Evolutionary conservation across 2,797 vertebrate species (phyloP), one percentile per base, ranked within the genome.

Genomic region (Odontamblyopus rebecca): DNA sequence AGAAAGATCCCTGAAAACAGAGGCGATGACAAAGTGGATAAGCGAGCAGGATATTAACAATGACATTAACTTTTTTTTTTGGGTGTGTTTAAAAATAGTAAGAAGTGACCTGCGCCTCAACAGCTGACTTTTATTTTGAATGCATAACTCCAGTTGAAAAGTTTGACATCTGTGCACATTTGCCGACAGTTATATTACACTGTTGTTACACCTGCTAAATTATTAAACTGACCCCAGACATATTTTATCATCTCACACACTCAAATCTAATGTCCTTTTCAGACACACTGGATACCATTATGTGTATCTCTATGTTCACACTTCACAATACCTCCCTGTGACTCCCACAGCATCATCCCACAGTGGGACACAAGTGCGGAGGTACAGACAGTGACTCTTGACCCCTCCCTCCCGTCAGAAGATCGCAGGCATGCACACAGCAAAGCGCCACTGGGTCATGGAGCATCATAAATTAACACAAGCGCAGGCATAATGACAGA

Each of bases 11-110:
- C 54, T 68, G 63, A 75, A 74, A 26, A 53, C 75, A 71, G 30
- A 76, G 56, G 56, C 32, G 75, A 83, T 75, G 82, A 81, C 71
- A 64, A 69, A 61, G 18, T n/a, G 71, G 80, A 88, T 82, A 86
- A 83, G 68, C 66, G 65, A 74, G 64, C 69, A 67, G 79, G 78
- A 84, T 83, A 84, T 84, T 88, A 84, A 75, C 69, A 65, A 77
- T 77, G 73, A 85, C 18, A 30, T 77, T 23, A 67, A 73, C 8
- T 73, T 65, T 63, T 82, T 80, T 81, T 23, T 56, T 70, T 81
- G 63, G 70, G 76, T 48, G 69, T 59, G 30, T 50, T 82, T 61
- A 75, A 75, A 87, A 82, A 80, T 78, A 73, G 62, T 35, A 6
- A 61, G 82, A 76, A 57, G 32, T 29, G 23, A 41, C 61, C 26